Evolutionary conservation across 2,888 invertebrate species (phyloP).

Genomic region (Drosophila glabriapex): DNA sequence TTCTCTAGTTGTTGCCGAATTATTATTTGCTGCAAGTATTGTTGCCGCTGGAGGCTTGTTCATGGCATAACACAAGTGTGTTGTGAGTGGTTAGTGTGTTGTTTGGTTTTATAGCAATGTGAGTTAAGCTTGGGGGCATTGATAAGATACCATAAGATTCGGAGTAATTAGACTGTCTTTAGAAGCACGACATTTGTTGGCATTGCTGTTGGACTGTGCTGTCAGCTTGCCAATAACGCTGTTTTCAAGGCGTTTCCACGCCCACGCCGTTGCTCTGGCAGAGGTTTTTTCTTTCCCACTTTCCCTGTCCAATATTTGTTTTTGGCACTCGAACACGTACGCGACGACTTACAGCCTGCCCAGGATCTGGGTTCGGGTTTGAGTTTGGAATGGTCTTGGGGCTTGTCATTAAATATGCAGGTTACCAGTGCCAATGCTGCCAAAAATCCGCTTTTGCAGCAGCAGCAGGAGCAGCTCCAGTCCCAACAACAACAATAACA

Average conservation of each 20-base stretch:
- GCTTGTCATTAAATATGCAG: constrained; percentile 82
- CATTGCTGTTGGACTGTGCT: constrained; percentile 40
- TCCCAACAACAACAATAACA: background rate
- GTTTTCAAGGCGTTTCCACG: constrained; percentile 11
- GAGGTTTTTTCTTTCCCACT: constrained; percentile 26
- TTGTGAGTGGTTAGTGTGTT: constrained; percentile 7
- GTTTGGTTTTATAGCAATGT: constrained; percentile 24
- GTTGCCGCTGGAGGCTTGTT: background rate
- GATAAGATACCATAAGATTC: constrained; percentile 44
- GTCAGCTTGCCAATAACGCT: constrained; percentile 64
- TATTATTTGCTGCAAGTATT: background rate
- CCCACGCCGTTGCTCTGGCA: constrained; percentile 29
- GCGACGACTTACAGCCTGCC: constrained; percentile 12
- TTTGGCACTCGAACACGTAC: constrained; percentile 81
- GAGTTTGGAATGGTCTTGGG: constrained; percentile 14
- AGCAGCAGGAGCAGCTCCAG: constrained; percentile 22
- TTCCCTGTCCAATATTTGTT: constrained; percentile 22
- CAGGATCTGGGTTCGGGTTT: constrained; percentile 1
- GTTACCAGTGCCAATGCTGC: constrained; percentile 80
- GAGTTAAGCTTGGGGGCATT: background rate
- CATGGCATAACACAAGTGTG: constrained; percentile 7
- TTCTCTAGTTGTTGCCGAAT: background rate
- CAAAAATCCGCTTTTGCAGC: constrained; percentile 68
- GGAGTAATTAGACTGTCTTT: constrained; percentile 51
- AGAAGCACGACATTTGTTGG: constrained; percentile 16